Conservation (phyloP, 2,113 vertebrate genomes). For the Nibea albiflora region DNA sequence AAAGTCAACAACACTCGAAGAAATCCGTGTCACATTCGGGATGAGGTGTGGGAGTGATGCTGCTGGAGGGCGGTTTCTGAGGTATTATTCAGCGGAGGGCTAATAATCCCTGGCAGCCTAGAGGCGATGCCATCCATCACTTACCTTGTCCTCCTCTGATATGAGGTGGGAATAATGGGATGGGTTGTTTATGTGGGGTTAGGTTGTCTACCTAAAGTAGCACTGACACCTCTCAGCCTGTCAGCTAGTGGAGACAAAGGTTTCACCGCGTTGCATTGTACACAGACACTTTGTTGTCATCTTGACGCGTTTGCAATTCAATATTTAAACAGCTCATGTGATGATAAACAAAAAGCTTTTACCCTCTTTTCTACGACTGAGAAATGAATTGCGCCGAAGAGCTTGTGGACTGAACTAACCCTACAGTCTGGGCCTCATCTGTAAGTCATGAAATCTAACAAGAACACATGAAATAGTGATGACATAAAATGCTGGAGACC, state of each 20-base stretch:
- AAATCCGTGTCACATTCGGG: conserved; percentile 47
- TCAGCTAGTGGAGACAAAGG: conserved; percentile 1
- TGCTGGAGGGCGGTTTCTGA: conserved; percentile 43
- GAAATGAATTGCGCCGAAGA: not conserved
- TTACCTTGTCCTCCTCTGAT: conserved; percentile 71
- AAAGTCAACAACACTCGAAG: conserved; percentile 26
- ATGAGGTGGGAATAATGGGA: conserved; percentile 58
- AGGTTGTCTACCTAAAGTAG: conserved; percentile 61
- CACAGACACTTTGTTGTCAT: conserved; percentile 1
- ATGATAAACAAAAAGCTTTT: not conserved
- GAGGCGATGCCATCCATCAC: conserved; percentile 68
- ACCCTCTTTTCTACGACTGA: not conserved
- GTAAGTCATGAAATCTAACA: conserved; percentile 31
- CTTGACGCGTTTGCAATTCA: not conserved
- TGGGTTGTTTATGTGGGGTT: conserved; percentile 60
- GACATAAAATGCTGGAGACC: not conserved
- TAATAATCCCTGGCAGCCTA: conserved; percentile 65
- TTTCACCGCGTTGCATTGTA: conserved; percentile 11
- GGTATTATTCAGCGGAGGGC: conserved; percentile 59
- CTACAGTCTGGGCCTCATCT: conserved; percentile 9
- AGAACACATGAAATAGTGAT: conserved; percentile 30
- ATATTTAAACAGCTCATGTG: not conserved
- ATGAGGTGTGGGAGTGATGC: conserved; percentile 39
- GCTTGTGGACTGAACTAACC: not conserved
- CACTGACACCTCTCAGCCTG: conserved; percentile 41